phyloP scores from a whole-genome alignment of 1,140 invertebrate genomes.

The Plectrocnemia conspersa region DNA sequence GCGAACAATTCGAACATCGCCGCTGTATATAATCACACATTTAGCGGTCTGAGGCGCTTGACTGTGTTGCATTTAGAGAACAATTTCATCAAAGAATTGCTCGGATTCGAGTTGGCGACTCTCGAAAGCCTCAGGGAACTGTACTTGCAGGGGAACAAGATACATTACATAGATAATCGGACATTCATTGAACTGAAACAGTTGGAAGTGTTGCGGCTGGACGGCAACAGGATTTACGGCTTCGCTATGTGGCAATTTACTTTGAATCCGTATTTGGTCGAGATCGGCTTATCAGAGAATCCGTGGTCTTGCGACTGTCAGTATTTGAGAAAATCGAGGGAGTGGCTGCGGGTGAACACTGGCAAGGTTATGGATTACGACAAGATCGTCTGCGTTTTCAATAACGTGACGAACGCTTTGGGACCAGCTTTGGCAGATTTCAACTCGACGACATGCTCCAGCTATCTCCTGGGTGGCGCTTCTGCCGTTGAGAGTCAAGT shows the following conservation, averaged over 20 bases:
- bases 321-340: slow-evolving; percentile 70
- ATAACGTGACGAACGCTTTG: slow-evolving; percentile 59
- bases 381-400: slow-evolving; percentile 63
- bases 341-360: slow-evolving; percentile 68
- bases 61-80: slow-evolving; percentile 79
- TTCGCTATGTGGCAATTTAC: slow-evolving; percentile 74
- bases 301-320: slow-evolving; percentile 87
- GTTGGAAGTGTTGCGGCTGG: slow-evolving; percentile 77
- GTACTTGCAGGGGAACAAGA: slow-evolving; percentile 82
- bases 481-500: slow-evolving; percentile 69
- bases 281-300: slow-evolving; percentile 76
- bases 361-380: slow-evolving; percentile 69
- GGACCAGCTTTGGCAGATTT: slow-evolving; percentile 61
- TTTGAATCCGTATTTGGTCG: slow-evolving; percentile 71
- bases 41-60: slow-evolving; percentile 76
- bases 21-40: slow-evolving; percentile 81
- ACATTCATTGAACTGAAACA: slow-evolving; percentile 77
- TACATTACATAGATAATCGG: slow-evolving; percentile 76
- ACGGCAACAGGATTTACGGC: slow-evolving; percentile 76
- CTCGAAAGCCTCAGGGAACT: slow-evolving; percentile 76
- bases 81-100: slow-evolving; percentile 72
- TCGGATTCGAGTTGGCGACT: slow-evolving; percentile 79
- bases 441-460: slow-evolving; percentile 64
- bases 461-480: slow-evolving; percentile 59
- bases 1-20: slow-evolving; percentile 85